Evolutionary conservation across 2,113 vertebrate genomes (phyloP).

Genomic region (Pantherophis guttatus): DNA sequence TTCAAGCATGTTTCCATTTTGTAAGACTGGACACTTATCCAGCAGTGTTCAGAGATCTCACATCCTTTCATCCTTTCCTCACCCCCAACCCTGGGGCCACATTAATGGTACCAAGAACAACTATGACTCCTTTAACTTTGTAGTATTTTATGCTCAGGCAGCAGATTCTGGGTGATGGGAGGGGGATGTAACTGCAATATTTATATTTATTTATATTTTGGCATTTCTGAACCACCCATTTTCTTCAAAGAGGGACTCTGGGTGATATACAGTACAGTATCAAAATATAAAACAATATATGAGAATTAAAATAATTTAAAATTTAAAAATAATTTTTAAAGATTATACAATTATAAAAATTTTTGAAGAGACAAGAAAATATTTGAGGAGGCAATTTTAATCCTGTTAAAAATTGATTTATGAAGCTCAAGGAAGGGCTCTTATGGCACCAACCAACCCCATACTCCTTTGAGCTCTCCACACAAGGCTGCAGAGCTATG

Average conservation of each 20-base stretch:
- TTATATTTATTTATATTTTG: neutral
- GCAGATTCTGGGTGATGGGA: neutral
- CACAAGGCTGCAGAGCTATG: neutral
- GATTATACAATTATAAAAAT: neutral
- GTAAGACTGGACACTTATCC: conserved; percentile 29
- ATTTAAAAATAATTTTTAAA: neutral
- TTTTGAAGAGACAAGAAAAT: neutral
- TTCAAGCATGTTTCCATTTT: conserved; percentile 68
- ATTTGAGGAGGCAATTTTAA: neutral
- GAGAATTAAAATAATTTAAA: neutral
- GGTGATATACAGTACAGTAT: neutral
- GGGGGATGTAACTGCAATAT: neutral
- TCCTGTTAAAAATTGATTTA: neutral
- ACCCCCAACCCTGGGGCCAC: neutral
- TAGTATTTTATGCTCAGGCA: neutral
- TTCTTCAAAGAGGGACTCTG: neutral
- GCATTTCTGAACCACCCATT: neutral
- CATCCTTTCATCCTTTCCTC: conserved; percentile 10
- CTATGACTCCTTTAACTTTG: neutral
- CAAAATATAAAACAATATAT: neutral
- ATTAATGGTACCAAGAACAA: neutral
- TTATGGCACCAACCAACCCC: neutral
- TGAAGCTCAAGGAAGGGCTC: neutral
- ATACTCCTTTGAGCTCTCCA: neutral
- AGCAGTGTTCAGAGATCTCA: conserved; percentile 31